Percentiles rank a stretch among this genome's conserved stretches.
phyloP scores from a whole-genome alignment of 2,888 invertebrate species.

The Hetaerina titia region DNA sequence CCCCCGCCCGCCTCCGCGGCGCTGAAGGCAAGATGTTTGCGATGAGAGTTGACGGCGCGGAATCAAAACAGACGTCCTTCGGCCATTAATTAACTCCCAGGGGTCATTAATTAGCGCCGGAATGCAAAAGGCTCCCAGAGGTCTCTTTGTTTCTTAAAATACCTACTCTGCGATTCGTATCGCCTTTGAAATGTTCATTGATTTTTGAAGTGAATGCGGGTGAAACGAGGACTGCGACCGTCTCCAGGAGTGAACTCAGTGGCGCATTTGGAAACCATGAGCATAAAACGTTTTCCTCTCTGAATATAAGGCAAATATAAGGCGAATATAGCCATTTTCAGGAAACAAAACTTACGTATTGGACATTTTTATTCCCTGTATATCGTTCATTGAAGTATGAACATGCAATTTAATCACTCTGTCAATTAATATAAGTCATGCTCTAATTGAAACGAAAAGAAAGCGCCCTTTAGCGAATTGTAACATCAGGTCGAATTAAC shows the following conservation, averaged over 20 bases:
- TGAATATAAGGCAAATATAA: background rate
- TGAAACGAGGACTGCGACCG: background rate
- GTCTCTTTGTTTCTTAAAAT: background rate
- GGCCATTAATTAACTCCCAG: constrained; percentile 11
- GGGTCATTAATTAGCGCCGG: constrained; percentile 12
- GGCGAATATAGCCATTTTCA: background rate
- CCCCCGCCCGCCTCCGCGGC: background rate
- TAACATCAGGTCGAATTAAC: too few species aligned
- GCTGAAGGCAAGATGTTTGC: constrained; percentile 10
- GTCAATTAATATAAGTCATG: too few species aligned
- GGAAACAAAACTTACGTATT: background rate
- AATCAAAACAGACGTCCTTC: constrained; percentile 33
- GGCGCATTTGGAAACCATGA: background rate
- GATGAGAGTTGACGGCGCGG: background rate
- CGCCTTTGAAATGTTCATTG: constrained; percentile 27
- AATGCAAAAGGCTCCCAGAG: background rate
- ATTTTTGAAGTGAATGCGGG: background rate
- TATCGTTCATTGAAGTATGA: too few species aligned
- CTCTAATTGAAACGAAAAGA: too few species aligned
- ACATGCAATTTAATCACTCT: too few species aligned
- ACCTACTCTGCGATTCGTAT: background rate
- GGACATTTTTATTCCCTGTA: too few species aligned
- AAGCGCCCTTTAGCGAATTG: too few species aligned
- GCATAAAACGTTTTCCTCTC: background rate
- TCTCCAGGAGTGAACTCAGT: background rate